A percentile compares a stretch with the other conserved stretches of the same genome.
phyloP scores from a whole-genome alignment of 2,797 vertebrate genomes.

The Spea hammondii region DNA sequence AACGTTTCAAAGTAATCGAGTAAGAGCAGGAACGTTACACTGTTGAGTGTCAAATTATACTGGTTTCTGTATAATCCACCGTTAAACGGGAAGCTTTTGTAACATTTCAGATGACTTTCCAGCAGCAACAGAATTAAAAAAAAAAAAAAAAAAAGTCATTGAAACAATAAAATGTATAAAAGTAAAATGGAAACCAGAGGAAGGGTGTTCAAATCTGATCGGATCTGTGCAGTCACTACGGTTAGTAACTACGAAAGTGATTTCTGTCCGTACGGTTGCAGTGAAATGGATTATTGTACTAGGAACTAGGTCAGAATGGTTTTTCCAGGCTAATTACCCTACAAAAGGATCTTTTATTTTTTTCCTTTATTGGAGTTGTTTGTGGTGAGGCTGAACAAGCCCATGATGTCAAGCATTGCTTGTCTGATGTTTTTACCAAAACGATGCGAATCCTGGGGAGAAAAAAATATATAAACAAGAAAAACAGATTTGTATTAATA shows the following conservation, averaged over 20 bases:
- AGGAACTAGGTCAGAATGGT: constrained; percentile 50
- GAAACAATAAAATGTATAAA: constrained; percentile 26
- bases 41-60: constrained; percentile 1
- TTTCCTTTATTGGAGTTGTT: constrained; percentile 61
- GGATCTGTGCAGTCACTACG: constrained; percentile 17
- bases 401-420: constrained; percentile 83
- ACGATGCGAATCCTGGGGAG: constrained; percentile 85
- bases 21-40: constrained; percentile 4
- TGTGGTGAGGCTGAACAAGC: constrained; percentile 70
- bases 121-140: constrained; percentile 22
- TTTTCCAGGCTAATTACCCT: constrained; percentile 1
- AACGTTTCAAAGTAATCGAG: neutral
- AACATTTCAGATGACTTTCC: neutral
- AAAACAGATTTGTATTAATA: no score
- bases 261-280: constrained; percentile 21
- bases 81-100: constrained; percentile 30
- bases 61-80: neutral
- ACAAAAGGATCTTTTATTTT: constrained; percentile 11
- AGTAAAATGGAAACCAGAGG: constrained; percentile 6
- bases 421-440: constrained; percentile 82
- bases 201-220: neutral
- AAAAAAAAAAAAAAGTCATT: neutral
- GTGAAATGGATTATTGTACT: constrained; percentile 45
- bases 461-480: neutral
- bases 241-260: constrained; percentile 10